phyloP scores from a whole-genome alignment of 2,113 vertebrate species.

The Pleuronectes platessa region DNA sequence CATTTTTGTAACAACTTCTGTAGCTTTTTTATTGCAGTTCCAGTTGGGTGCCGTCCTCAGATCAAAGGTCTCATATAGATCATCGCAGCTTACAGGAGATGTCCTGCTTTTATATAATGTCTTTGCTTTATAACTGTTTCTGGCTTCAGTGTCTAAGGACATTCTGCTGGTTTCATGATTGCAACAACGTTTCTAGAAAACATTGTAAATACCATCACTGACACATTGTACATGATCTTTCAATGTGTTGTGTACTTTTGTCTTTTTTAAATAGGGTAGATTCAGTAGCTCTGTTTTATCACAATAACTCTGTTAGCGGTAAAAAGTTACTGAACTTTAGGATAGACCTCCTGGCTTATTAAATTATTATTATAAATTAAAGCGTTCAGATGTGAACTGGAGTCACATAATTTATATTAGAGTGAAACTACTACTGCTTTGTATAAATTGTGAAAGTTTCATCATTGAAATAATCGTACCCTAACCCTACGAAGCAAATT shows the following conservation, averaged over 20 bases:
- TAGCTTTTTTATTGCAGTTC: slow-evolving; percentile 59
- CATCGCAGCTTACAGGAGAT: slow-evolving; percentile 42
- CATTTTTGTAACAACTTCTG: slow-evolving; percentile 67
- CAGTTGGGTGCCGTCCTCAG: slow-evolving; percentile 50
- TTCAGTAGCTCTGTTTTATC: slow-evolving; percentile 64
- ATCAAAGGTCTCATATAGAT: slow-evolving; percentile 60
- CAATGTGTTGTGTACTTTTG: slow-evolving; percentile 70
- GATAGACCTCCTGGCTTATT: slow-evolving; percentile 28
- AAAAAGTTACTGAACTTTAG: slow-evolving; percentile 34
- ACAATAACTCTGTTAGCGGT: slow-evolving; percentile 51
- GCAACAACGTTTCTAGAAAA: slow-evolving; percentile 70
- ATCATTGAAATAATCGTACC: slow-evolving; percentile 62
- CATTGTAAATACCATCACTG: slow-evolving; percentile 77
- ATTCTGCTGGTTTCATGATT: slow-evolving; percentile 62
- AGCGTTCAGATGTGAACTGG: slow-evolving; percentile 50
- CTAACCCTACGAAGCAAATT: slow-evolving; percentile 66
- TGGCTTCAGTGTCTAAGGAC: slow-evolving; percentile 56
- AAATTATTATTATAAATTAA: not conserved
- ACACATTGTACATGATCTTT: slow-evolving; percentile 73
- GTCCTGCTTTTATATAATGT: slow-evolving; percentile 46
- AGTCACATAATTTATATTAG: slow-evolving; percentile 62
- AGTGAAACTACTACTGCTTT: slow-evolving; percentile 59
- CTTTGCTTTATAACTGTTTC: slow-evolving; percentile 61
- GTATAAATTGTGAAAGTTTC: slow-evolving; percentile 67
- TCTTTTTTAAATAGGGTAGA: slow-evolving; percentile 66